Evolutionary conservation across 2,113 vertebrate species (phyloP).

Genomic region (Pseudorasbora parva): DNA sequence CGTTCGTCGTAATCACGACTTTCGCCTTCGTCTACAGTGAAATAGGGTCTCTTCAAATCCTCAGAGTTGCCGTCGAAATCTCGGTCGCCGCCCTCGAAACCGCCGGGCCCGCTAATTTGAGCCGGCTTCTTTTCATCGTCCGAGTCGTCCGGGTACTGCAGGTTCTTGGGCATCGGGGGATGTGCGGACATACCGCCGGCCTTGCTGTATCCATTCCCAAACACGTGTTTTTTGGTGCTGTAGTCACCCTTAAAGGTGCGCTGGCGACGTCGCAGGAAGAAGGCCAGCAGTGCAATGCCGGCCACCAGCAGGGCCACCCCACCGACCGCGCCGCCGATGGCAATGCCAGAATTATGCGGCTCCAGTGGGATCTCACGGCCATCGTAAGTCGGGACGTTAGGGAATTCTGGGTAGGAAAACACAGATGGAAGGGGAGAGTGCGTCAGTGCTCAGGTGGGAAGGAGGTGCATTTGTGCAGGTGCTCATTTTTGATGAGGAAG

Average conservation of each 20-base stretch:
- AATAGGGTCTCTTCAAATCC: conserved; percentile 96
- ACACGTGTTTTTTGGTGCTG: conserved; percentile 98
- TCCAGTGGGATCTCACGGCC: conserved; percentile 69
- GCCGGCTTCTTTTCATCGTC: conserved; percentile 96
- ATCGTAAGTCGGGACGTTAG: conserved; percentile 81
- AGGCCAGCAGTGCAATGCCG: conserved; percentile 84
- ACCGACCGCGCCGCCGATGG: conserved; percentile 90
- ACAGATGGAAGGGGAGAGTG: conserved; percentile 93
- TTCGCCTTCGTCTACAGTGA: conserved; percentile 94
- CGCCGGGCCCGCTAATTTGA: conserved; percentile 79
- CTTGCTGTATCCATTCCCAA: conserved; percentile 97
- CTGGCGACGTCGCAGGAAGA: conserved; percentile 90
- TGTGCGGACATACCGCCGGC: conserved; percentile 85
- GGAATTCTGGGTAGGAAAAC: conserved; percentile 98
- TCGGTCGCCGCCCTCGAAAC: conserved; percentile 78
- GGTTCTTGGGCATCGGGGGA: conserved; percentile 89
- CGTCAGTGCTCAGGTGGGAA: conserved; percentile 90
- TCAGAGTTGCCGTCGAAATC: conserved; percentile 86
- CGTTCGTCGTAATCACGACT: conserved; percentile 87
- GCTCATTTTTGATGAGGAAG: conserved; percentile 63
- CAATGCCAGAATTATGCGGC: conserved; percentile 77
- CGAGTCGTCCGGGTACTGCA: conserved; percentile 94
- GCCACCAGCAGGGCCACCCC: conserved; percentile 84
- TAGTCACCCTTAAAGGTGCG: conserved; percentile 99
- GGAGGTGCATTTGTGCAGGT: conserved; percentile 76